These are phyloP conservation scores for Campoletis raptor DNA, from an alignment of 2,888 invertebrate species.

Conservation along the genomic window DNA sequence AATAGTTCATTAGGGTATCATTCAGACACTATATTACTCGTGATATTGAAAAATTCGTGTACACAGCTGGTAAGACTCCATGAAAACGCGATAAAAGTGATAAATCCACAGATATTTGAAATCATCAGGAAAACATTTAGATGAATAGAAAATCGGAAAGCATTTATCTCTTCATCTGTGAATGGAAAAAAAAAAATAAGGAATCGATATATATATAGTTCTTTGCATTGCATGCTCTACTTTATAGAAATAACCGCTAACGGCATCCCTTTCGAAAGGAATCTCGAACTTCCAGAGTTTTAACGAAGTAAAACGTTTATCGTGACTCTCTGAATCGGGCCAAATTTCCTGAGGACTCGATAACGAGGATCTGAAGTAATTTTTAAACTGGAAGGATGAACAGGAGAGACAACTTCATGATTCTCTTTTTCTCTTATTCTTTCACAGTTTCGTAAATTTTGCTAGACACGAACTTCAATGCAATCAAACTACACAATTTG, in stretches of 20 bases:
- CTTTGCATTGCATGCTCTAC: slow-evolving; percentile 16
- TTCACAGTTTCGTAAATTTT: slow-evolving; percentile 21
- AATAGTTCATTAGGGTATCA: slow-evolving; percentile 2
- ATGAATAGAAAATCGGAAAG: slow-evolving; percentile 57
- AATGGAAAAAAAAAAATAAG: slow-evolving; percentile 15
- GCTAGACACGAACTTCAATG: slow-evolving; percentile 18
- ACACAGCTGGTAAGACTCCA: background rate
- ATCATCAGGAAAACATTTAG: slow-evolving; percentile 22
- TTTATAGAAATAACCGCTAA: slow-evolving; percentile 47
- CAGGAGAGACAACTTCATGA: slow-evolving; percentile 29
- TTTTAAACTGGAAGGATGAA: slow-evolving; percentile 47
- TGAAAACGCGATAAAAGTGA: background rate
- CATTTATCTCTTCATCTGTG: slow-evolving; percentile 37
- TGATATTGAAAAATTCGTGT: background rate
- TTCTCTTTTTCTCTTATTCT: background rate
- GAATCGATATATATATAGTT: slow-evolving; percentile 40
- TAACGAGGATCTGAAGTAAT: slow-evolving; percentile 58
- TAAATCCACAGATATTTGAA: background rate
- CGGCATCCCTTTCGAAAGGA: slow-evolving; percentile 8
- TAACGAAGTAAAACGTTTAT: slow-evolving; percentile 51
- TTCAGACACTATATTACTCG: background rate
- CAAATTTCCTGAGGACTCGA: slow-evolving; percentile 63
- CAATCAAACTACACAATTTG: slow-evolving; percentile 51
- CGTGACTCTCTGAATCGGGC: slow-evolving; percentile 59
- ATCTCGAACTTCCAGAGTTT: slow-evolving; percentile 57